phyloP scores from a whole-genome alignment of 2,888 invertebrate species.

The Theretra japonica region DNA sequence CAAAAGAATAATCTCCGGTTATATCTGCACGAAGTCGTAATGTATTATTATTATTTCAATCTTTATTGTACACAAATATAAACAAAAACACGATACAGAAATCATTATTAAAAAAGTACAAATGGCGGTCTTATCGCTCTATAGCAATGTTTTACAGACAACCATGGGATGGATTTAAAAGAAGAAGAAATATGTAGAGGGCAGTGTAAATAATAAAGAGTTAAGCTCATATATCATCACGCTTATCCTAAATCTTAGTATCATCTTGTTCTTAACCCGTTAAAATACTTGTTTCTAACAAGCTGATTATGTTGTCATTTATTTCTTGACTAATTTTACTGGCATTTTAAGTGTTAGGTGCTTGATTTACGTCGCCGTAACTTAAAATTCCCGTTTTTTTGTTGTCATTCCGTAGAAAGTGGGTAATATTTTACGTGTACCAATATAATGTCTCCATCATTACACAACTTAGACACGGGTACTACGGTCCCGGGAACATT shows the following conservation, averaged over 20 bases:
- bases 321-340: background rate
- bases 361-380: background rate
- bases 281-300: background rate
- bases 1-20: no score
- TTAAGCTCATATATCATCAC: no score
- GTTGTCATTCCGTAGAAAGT: conserved; percentile 6
- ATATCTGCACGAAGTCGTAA: no score
- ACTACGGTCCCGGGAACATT: conserved; percentile 24
- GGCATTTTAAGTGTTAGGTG: background rate
- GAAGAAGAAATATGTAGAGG: no score
- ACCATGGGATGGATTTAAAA: no score
- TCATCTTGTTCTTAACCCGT: background rate
- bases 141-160: no score
- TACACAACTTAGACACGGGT: conserved; percentile 22
- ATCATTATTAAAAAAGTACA: no score
- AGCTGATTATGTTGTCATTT: background rate
- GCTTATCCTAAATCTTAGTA: background rate
- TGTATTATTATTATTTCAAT: no score
- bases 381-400: conserved; percentile 3
- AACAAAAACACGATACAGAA: no score
- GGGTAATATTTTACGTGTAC: conserved; percentile 29
- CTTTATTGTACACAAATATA: no score
- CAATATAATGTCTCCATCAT: conserved; percentile 26
- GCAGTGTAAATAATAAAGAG: no score
- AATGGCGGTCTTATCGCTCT: no score